Evolutionary conservation across 2,113 vertebrate species (phyloP).

Genomic region (Zingel zingel): DNA sequence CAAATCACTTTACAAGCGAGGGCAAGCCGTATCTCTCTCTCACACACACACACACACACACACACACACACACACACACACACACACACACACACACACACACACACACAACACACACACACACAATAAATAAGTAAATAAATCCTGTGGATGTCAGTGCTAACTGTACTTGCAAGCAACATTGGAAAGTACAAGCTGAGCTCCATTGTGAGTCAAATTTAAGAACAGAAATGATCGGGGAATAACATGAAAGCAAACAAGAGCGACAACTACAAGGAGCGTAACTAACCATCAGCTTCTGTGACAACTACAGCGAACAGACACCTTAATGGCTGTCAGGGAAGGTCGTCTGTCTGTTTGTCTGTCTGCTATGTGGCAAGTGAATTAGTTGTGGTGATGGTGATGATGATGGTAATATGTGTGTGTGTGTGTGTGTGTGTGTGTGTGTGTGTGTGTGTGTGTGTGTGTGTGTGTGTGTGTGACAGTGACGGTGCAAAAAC

Average conservation of each 20-base stretch:
- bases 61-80: slow-evolving; percentile 29
- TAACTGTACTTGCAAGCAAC: slow-evolving; percentile 58
- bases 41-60: slow-evolving; percentile 34
- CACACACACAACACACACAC: slow-evolving; percentile 19
- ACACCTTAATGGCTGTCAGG: slow-evolving; percentile 63
- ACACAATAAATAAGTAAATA: slow-evolving; percentile 44
- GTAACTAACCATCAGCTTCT: slow-evolving; percentile 51
- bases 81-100: slow-evolving; percentile 23
- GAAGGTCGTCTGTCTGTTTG: slow-evolving; percentile 22
- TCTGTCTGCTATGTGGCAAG: slow-evolving; percentile 40
- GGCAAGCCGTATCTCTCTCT: slow-evolving; percentile 68
- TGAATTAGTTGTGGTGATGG: slow-evolving; percentile 46
- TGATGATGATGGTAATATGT: slow-evolving; percentile 36
- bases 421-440: not conserved
- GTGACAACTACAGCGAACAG: slow-evolving; percentile 39
- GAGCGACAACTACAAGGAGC: slow-evolving; percentile 51
- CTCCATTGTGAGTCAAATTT: slow-evolving; percentile 50
- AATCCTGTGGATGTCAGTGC: slow-evolving; percentile 66
- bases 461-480: not conserved
- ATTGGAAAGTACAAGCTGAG: slow-evolving; percentile 46
- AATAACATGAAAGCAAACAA: slow-evolving; percentile 54
- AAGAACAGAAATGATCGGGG: slow-evolving; percentile 48
- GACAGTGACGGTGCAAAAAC: not conserved
- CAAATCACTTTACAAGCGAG: slow-evolving; percentile 79
- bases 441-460: not conserved